Percentiles rank a stretch among this genome's conserved stretches.
These are phyloP conservation scores for Drosophila pectinifera DNA, from an alignment of 1,140 invertebrate species.

Conservation along the genomic window DNA sequence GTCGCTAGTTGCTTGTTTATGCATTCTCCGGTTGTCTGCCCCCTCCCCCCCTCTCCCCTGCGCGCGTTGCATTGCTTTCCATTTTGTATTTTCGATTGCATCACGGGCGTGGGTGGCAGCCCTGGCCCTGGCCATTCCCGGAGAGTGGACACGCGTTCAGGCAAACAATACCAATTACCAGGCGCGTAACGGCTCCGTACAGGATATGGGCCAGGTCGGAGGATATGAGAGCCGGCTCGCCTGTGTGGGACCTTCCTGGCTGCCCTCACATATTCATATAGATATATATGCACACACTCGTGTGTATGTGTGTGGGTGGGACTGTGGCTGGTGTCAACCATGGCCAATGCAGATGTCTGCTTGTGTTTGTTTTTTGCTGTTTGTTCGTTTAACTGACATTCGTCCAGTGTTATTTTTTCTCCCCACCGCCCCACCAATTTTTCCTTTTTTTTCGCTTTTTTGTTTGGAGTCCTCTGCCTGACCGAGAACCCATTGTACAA, in stretches of 20 bases:
- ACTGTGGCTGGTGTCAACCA: conserved; percentile 35
- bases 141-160: conserved; percentile 71
- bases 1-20: conserved; percentile 77
- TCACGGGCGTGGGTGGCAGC: conserved; percentile 39
- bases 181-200: conserved; percentile 59
- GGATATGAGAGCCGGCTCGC: conserved; percentile 51
- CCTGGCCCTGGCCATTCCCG: conserved; percentile 38
- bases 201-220: conserved; percentile 54
- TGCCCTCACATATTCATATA: conserved; percentile 53
- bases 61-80: conserved; percentile 49
- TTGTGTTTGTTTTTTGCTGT: conserved; percentile 74
- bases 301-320: conserved; percentile 14
- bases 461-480: conserved; percentile 50
- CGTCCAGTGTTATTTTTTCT: conserved; percentile 52
- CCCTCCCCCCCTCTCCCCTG: conserved; percentile 12
- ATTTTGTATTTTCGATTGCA: conserved; percentile 43
- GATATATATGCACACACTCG: conserved; percentile 26
- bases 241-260: conserved; percentile 50
- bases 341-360: conserved; percentile 55
- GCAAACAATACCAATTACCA: conserved; percentile 81
- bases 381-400: conserved; percentile 79
- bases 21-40: conserved; percentile 26
- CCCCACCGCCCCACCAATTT: neutral
- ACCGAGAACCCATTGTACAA: conserved; percentile 71
- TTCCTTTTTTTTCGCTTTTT: conserved; percentile 22